These are phyloP conservation scores for Cryptocephalus primarius DNA, from an alignment of 2,888 invertebrate genomes.

Conservation along the genomic window DNA sequence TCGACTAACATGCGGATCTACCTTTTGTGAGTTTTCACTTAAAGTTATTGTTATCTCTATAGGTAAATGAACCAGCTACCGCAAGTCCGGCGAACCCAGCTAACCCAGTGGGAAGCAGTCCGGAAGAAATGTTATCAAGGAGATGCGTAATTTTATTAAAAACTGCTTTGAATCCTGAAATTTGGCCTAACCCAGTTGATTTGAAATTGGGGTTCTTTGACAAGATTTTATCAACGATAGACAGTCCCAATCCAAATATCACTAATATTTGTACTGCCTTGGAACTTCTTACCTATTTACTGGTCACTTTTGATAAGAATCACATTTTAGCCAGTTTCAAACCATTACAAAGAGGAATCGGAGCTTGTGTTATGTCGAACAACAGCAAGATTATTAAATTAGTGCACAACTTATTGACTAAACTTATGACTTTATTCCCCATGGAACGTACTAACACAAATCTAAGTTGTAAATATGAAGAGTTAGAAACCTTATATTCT, in stretches of 20 bases:
- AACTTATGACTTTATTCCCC: constrained; percentile 82
- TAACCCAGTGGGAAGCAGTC: constrained; percentile 40
- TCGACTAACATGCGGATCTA: too few relatives aligned
- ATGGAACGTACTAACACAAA: constrained; percentile 74
- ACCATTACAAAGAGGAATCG: constrained; percentile 79
- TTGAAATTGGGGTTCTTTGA: constrained; percentile 85
- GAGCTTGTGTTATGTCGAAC: constrained; percentile 76
- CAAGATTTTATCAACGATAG: constrained; percentile 60
- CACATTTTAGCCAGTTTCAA: constrained; percentile 76
- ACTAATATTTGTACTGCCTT: constrained; percentile 88
- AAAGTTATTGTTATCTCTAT: constrained; percentile 2
- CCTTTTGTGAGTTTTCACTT: not conserved
- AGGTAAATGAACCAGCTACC: constrained; percentile 55
- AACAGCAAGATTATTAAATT: constrained; percentile 85
- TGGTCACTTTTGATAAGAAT: constrained; percentile 75
- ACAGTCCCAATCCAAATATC: constrained; percentile 55
- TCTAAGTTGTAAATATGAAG: constrained; percentile 76
- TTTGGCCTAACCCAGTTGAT: constrained; percentile 89
- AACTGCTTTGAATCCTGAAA: constrained; percentile 82
- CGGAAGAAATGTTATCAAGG: constrained; percentile 59
- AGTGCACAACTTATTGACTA: constrained; percentile 77
- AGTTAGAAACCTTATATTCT: constrained; percentile 80
- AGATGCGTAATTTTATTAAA: constrained; percentile 80
- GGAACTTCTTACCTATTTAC: constrained; percentile 78
- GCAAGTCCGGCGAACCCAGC: constrained; percentile 28